Conservation (phyloP, 2,113 vertebrate genomes). For the Oreocharis arfaki region DNA sequence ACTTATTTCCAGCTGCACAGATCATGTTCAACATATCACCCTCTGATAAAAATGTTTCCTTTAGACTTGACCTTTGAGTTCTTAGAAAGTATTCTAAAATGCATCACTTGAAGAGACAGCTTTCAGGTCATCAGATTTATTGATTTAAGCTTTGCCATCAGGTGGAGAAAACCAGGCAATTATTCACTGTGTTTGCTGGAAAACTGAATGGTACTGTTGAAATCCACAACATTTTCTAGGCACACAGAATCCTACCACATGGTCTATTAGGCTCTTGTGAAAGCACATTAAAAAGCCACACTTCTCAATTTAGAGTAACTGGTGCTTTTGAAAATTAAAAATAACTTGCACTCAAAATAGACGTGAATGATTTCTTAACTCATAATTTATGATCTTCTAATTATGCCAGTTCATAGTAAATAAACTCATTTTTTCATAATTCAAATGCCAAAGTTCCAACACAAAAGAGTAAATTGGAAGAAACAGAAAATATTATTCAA, state of each 20-base stretch:
- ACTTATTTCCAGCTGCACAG: neutral
- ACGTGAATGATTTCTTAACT: neutral
- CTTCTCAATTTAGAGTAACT: neutral
- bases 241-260: neutral
- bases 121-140: constrained; percentile 3
- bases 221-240: neutral
- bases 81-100: neutral
- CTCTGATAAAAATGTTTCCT: neutral
- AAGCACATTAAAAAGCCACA: neutral
- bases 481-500: neutral
- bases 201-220: neutral
- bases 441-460: neutral
- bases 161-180: neutral
- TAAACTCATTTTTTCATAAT: neutral
- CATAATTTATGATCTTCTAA: neutral
- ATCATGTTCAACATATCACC: neutral
- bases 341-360: neutral
- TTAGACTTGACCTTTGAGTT: neutral
- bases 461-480: neutral
- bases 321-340: neutral
- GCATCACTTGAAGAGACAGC: neutral
- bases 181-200: neutral
- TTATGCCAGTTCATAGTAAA: neutral
- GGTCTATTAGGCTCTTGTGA: neutral
- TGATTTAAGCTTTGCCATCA: neutral